phyloP scores from a whole-genome alignment of 1,140 invertebrate genomes.

The Apis mellifera region Amel_HAv3.1 CM009945.2:2773501-2774000 shows the following conservation, averaged over 20 bases:
- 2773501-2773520: constrained; percentile 24
- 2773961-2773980: constrained; percentile 16
- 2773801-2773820: not conserved
- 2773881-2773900: constrained; percentile 15
- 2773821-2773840: constrained; percentile 42
- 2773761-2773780: no score
- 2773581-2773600: no score
- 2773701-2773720: no score
- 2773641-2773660: no score
- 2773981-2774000: constrained; percentile 40
- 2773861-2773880: constrained; percentile 29
- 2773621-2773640: no score
- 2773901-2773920: constrained; percentile 25
- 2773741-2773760: no score
- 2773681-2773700: no score
- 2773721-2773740: no score
- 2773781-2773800: no score
- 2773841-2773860: constrained; percentile 60
- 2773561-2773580: constrained; percentile 23
- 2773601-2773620: no score
- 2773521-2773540: constrained; percentile 41
- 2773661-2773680: no score
- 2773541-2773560: constrained; percentile 43
- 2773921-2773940: constrained; percentile 52
- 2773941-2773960: constrained; percentile 46